Evolutionary conservation across 2,888 invertebrate genomes (phyloP), one percentile per base, ranked within the genome.

Genomic region (Calliphora vomitoria): DNA sequence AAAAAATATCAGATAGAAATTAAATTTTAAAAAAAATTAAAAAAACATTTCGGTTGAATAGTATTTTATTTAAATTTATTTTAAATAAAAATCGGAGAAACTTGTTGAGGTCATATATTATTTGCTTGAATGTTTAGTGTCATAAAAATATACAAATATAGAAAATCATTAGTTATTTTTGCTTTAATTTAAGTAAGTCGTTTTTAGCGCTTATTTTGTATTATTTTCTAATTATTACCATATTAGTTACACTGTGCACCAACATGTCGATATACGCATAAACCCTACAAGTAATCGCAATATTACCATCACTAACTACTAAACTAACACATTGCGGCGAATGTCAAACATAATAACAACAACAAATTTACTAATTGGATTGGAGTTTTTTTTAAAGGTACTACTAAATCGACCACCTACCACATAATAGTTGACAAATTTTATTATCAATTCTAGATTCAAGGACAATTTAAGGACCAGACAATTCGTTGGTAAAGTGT

Each of bases 381-480:
- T 82, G 68, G 18, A 60, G 80, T 69, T 50, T 25, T 13, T n/a
- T 58, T 10, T 69, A 6, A 31, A 38, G 41, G 25, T 60, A 35
- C 6, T 35, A 38, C 6, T 31, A 53, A 71, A 44, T 68, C 50
- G 10, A 60, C 78, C 79, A 58, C 71, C 68, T 10, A 13, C 60
- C 18, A 44, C n/a, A 55, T 18, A 15, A 1, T 8, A 18, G n/a
- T 10, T 47, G 13, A 8, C 3, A 31, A 71, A 18, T 38, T 44
- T 15, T 60, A 11, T 15, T 47, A 38, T 35, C 15, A 69, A 15
- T 78, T 76, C 4, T 53, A 68, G 74, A 64, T 74, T 87, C 78
- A 84, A 84, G 87, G 84, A 78, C 87, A 74, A 50, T 62, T 78
- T 60, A 84, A 85, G 87, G 85, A 85, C 87, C 47, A 64, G 18